Conservation (phyloP, 2,888 invertebrate genomes). For the Agonum fuliginosum region DNA sequence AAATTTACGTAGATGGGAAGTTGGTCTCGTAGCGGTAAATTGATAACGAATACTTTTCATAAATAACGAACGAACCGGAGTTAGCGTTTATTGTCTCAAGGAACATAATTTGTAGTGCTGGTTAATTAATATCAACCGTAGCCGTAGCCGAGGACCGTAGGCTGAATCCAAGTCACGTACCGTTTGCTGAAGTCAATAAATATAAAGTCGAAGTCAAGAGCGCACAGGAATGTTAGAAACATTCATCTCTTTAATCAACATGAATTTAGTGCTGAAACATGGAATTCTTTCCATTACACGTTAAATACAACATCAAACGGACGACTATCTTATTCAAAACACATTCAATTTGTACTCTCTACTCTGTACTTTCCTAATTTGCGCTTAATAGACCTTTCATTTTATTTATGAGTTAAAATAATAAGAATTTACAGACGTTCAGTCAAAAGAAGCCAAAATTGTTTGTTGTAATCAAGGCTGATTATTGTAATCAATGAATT, state of each 20-base stretch:
- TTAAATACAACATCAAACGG: conserved; percentile 48
- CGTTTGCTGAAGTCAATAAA: conserved; percentile 59
- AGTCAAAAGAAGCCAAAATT: no score
- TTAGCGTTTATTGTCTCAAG: conserved; percentile 43
- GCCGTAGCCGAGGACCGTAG: conserved; percentile 3
- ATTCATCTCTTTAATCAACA: conserved; percentile 59
- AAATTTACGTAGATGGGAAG: conserved; percentile 14
- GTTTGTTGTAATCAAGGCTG: no score
- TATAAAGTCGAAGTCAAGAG: conserved; percentile 46
- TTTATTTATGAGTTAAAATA: no score
- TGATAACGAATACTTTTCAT: conserved; percentile 45
- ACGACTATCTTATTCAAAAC: no score
- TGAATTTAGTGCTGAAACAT: conserved; percentile 59
- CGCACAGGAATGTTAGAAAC: conserved; percentile 45
- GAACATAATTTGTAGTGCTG: conserved; percentile 52
- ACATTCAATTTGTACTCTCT: no score
- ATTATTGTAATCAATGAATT: no score
- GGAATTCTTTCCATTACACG: conserved; percentile 48
- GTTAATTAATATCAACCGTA: conserved; percentile 56
- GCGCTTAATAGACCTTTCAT: no score
- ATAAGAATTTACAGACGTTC: no score
- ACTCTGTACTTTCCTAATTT: no score
- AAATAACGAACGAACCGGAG: conserved; percentile 1
- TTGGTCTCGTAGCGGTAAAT: conserved; percentile 4
- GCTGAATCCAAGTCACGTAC: conserved; percentile 56